A percentile compares a stretch with the other conserved stretches of the same genome.
phyloP scores from a whole-genome alignment of 2,797 vertebrate genomes.

The Xiphorhynchus erythropygius region DNA sequence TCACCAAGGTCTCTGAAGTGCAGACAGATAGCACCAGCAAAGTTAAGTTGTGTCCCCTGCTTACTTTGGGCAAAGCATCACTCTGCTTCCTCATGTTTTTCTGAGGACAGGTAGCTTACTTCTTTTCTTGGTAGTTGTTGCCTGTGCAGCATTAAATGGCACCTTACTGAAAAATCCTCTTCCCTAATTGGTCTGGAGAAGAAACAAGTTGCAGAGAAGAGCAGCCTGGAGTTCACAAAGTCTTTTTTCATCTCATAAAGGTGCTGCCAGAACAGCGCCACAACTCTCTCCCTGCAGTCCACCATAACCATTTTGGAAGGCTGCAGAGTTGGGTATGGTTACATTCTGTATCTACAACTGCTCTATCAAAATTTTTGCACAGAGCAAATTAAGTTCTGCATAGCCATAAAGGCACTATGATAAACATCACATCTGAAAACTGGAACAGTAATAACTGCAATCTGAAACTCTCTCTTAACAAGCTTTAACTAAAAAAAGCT shows the following conservation, averaged over 20 bases:
- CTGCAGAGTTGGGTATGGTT: neutral
- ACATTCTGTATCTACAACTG: neutral
- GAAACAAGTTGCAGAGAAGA: neutral
- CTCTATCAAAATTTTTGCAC: neutral
- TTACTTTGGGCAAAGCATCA: neutral
- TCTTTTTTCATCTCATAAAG: neutral
- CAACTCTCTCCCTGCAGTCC: neutral
- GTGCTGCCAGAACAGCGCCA: neutral
- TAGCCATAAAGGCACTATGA: neutral
- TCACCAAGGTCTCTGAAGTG: neutral
- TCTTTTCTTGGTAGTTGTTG: neutral
- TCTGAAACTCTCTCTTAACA: neutral
- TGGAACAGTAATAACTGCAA: neutral
- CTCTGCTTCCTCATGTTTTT: neutral
- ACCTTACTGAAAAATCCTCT: neutral
- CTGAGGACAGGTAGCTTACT: accelerated
- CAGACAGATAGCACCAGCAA: neutral
- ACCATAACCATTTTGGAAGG: neutral
- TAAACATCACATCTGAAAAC: neutral
- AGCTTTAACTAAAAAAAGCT: neutral
- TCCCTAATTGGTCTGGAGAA: neutral
- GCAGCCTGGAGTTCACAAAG: neutral
- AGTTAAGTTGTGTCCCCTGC: neutral
- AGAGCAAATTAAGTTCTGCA: neutral
- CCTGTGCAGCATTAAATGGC: neutral